Percentiles rank a stretch among this genome's conserved stretches.
These are phyloP conservation scores for Apis florea DNA, from an alignment of 1,140 invertebrate genomes.

Conservation along the genomic window DNA sequence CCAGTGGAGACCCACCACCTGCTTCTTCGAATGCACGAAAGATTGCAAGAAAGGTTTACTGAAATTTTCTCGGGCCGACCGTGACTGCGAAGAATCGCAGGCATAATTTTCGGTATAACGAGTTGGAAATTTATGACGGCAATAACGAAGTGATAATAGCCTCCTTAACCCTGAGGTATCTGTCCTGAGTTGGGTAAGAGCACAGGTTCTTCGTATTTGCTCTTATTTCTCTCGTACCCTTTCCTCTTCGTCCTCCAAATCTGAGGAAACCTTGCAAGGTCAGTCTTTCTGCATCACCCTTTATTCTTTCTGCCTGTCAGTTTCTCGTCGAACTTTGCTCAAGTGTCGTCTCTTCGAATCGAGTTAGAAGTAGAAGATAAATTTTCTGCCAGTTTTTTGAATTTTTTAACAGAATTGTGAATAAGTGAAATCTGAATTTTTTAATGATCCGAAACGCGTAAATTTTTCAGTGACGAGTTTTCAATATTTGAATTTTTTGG, in stretches of 20 bases:
- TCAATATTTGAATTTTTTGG: not conserved
- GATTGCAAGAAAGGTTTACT: not conserved
- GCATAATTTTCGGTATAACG: slow-evolving; percentile 33
- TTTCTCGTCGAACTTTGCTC: slow-evolving; percentile 42
- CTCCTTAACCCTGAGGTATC: slow-evolving; percentile 69
- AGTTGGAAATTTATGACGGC: slow-evolving; percentile 64
- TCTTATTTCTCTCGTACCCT: slow-evolving; percentile 51
- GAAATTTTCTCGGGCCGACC: slow-evolving; percentile 12
- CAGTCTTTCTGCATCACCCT: not conserved
- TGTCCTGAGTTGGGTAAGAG: slow-evolving; percentile 60
- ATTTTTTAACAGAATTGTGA: no score
- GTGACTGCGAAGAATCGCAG: slow-evolving; percentile 26
- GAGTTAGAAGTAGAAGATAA: not conserved
- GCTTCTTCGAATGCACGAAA: slow-evolving; percentile 1
- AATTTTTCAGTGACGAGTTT: not conserved
- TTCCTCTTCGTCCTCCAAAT: slow-evolving; percentile 1
- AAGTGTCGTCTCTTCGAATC: not conserved
- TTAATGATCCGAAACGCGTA: no score
- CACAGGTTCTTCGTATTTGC: slow-evolving; percentile 72
- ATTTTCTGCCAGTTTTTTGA: no score
- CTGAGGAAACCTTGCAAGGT: slow-evolving; percentile 26
- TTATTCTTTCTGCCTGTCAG: slow-evolving; percentile 42
- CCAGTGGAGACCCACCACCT: not conserved
- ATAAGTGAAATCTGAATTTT: no score
- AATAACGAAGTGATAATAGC: slow-evolving; percentile 77